Conservation (phyloP, 2,797 vertebrate genomes). For the Natrix natrix region DNA sequence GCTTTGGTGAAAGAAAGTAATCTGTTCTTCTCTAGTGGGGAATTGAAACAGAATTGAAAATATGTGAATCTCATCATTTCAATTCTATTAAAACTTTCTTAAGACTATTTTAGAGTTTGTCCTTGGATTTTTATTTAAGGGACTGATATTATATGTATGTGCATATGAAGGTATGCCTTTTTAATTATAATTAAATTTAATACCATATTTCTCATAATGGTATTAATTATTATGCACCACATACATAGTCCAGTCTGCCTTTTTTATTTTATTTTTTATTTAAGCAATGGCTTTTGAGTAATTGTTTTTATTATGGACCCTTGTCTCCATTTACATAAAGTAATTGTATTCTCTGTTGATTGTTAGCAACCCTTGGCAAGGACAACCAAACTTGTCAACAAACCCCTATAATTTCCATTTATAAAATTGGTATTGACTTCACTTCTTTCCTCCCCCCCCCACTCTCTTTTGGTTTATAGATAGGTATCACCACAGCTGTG, state of each 20-base stretch:
- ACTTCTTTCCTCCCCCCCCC: not conserved
- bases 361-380: not conserved
- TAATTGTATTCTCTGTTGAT: not conserved
- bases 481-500: conserved; percentile 5
- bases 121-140: not conserved
- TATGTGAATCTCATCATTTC: not conserved
- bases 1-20: not conserved
- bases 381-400: not conserved
- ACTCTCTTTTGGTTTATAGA: not conserved
- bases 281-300: not conserved
- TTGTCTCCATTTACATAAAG: not conserved
- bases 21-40: not conserved
- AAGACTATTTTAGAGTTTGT: not conserved
- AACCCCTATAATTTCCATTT: not conserved
- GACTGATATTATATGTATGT: not conserved
- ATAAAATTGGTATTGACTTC: not conserved
- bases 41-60: not conserved
- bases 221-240: not conserved
- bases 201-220: not conserved
- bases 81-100: not conserved
- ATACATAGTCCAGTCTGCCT: not conserved
- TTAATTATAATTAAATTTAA: not conserved
- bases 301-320: not conserved
- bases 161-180: not conserved
- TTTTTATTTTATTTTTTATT: not conserved